Base-by-base conservation (phyloP, 2,113 vertebrate genomes). In the Lontra canadensis region DNA sequence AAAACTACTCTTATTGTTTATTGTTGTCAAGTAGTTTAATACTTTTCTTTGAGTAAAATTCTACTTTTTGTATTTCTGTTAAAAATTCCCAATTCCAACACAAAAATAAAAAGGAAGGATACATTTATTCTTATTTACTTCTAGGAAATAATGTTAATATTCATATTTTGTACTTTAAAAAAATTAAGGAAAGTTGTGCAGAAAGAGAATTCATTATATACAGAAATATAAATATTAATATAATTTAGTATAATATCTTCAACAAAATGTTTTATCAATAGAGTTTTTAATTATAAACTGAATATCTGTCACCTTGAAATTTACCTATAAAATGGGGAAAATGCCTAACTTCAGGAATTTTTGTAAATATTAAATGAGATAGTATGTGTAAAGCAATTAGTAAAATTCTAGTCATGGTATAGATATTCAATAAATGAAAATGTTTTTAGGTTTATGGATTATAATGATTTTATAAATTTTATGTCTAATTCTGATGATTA, bases 1-100 rank as follows among this genome's bases (percentile, higher is more conserved):
- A 8, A 44, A 47, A 85, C 11, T 44, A 86, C 14, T 95, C 81
- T 97, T 95, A 97, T 97, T 96, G 97, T 97, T 95, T 94, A 91
- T 11, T 80, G 4, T 39, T 79, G 81, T 98, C 95, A 84, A 55
- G 25, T 63, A 78, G 18, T 74, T 65, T 74, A 85, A 94, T 8
- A 49, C 6, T 23, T 85, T 93, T 9, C 36, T 44, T 83, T 61
- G 34, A n/a, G 15, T 92, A 69, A 76, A 95, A 88, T 84, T 92
- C 23, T 44, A 21, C 57, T n/a, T 88, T 91, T 88, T 88, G 34
- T 42, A 39, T 76, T 78, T 88, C 1, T n/a, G 15, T 69, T 67
- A 67, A 69, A 81, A 82, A 42, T 47, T 34, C 36, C 29, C n/a
- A 21, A 67, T 69, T 93, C 17, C 6, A 96, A 69, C 29, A 76